A percentile compares a stretch with the other conserved stretches of the same genome.
These are phyloP conservation scores for Charaxes varanes DNA, from an alignment of 1,140 invertebrate species.

Conservation along the genomic window DNA sequence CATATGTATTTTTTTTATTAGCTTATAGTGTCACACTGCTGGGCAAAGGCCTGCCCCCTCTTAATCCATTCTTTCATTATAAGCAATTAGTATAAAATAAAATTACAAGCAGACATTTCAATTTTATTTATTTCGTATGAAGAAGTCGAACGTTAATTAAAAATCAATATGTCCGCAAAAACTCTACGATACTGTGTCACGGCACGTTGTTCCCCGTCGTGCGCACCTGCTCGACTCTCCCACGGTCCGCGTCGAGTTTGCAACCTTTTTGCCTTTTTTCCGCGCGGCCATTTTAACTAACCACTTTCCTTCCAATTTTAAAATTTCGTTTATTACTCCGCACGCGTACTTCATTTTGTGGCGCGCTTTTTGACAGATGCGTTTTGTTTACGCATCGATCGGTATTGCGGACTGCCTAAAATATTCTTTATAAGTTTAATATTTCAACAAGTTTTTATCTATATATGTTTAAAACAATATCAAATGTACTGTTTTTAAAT, in stretches of 20 bases:
- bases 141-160: constrained; percentile 26
- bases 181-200: constrained; percentile 30
- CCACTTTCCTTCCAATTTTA: constrained; percentile 64
- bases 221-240: constrained; percentile 59
- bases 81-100: too few species aligned
- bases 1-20: too few species aligned
- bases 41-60: too few species aligned
- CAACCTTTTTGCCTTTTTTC: constrained; percentile 41
- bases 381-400: constrained; percentile 9
- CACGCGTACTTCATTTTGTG: constrained; percentile 37
- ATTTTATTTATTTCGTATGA: too few species aligned
- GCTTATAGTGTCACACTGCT: too few species aligned
- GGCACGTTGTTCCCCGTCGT: constrained; percentile 26
- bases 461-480: too few species aligned
- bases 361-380: constrained; percentile 18
- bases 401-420: too few species aligned
- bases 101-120: too few species aligned
- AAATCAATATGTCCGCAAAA: constrained; percentile 29
- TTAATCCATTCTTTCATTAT: too few species aligned
- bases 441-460: too few species aligned
- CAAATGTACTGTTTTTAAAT: too few species aligned
- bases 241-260: constrained; percentile 48
- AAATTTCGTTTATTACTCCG: constrained; percentile 41
- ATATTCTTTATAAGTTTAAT: too few species aligned
- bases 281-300: constrained; percentile 46